A percentile compares a stretch with the other conserved stretches of the same genome.
Evolutionary conservation across 2,888 invertebrate genomes (phyloP).

Genomic region (Yponomeuta malinellus): DNA sequence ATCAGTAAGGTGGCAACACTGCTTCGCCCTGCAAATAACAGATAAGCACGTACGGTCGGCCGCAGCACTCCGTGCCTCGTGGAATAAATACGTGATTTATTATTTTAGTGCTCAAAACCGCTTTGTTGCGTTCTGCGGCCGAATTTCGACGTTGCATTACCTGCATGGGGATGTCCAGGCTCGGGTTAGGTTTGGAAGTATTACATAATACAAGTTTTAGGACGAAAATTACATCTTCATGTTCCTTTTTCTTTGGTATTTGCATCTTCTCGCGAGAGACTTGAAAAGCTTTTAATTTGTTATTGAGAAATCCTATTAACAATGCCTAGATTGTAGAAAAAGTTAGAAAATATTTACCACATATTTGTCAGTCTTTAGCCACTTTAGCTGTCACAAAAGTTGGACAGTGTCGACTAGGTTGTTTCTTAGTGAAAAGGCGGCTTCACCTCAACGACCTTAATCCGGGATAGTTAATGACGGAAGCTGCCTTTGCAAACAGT

Average conservation of each 20-base stretch:
- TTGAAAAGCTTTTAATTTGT: no score
- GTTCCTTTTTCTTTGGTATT: no score
- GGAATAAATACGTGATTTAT: conserved; percentile 71
- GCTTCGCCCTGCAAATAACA: conserved; percentile 54
- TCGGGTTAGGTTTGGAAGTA: no score
- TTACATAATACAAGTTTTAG: no score
- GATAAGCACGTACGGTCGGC: conserved; percentile 65
- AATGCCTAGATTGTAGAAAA: no score
- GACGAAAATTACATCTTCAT: no score
- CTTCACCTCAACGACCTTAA: neutral
- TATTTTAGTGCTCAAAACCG: conserved; percentile 47
- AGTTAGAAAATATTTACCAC: no score
- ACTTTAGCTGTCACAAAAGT: neutral
- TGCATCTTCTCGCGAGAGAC: no score
- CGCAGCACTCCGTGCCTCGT: conserved; percentile 54
- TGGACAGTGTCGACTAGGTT: neutral
- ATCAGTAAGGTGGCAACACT: conserved; percentile 33
- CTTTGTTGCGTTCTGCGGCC: neutral
- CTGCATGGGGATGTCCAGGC: neutral
- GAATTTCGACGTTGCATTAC: conserved; percentile 7
- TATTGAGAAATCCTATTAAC: no score
- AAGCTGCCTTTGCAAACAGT: conserved; percentile 32
- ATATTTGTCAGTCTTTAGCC: no score
- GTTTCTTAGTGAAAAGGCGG: neutral
- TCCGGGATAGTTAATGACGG: neutral